Evolutionary conservation across 2,113 vertebrate species (phyloP), one percentile per base, ranked within the genome.

Genomic region (Poecilia latipinna): DNA sequence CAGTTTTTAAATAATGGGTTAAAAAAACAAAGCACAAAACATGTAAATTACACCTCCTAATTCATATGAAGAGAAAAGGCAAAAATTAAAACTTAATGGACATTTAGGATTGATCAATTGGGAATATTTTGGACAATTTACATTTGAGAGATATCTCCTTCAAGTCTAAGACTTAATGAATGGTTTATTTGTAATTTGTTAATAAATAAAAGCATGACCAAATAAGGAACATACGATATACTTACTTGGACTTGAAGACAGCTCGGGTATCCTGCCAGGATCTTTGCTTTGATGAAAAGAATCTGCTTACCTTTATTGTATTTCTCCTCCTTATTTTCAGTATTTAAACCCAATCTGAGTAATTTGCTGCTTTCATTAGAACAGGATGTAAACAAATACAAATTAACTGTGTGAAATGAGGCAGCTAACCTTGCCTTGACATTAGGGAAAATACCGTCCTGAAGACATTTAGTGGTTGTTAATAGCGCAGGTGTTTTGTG

Each of bases 251-350:
- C 32, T 33, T 22, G 12, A 28, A 10, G 28, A 54, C 13, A 5
- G 19, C 42, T 1, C 11, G 12, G 35, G 8, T 37, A 22, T 8
- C 24, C 67, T 62, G 8, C 64, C 31, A 28, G 11, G 28, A 15
- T 8, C 8, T 35, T 32, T 60, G 51, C 37, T 54, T 12, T 1
- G 32, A 65, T 29, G 8, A 1, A 0, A 11, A 57, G 12, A 24
- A 8, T 33, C 51, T 19, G 8, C 15, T 31, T 12, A 19, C 37
- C 78, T 79, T 60, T 64, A 73, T n/a, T n/a, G n/a, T n/a, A n/a
- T 57, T 24, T 29, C 35, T 64, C 29, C 3, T 42, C 54, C 28
- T 28, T 37, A 28, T 76, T 22, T 13, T 0, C 61, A 48, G 19
- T 28, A 28, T 1, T 12, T 13, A 31, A 62, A 44, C 24, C 31